These are phyloP conservation scores for Chanos chanos DNA, from an alignment of 2,797 vertebrate species.

Conservation along the genomic window DNA sequence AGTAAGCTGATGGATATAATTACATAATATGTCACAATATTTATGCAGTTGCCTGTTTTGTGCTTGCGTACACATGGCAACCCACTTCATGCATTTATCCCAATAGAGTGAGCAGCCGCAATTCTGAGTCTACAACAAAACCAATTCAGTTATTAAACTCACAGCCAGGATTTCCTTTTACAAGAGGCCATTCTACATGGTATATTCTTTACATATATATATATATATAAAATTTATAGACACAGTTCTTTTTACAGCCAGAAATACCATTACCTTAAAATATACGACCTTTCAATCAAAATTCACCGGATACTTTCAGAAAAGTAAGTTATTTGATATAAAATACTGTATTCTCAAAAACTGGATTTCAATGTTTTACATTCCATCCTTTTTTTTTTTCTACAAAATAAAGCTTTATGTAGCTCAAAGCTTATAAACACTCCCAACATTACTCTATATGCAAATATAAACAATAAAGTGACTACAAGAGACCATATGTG, in stretches of 20 bases:
- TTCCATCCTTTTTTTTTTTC: constrained; percentile 64
- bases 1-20: constrained; percentile 84
- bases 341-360: constrained; percentile 78
- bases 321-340: constrained; percentile 79
- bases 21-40: constrained; percentile 76
- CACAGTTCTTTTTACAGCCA: constrained; percentile 86
- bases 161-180: constrained; percentile 39
- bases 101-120: constrained; percentile 59
- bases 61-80: constrained; percentile 35
- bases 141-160: constrained; percentile 45
- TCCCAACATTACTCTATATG: constrained; percentile 60
- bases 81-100: constrained; percentile 47
- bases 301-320: constrained; percentile 72
- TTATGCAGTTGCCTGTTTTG: constrained; percentile 59
- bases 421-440: constrained; percentile 74
- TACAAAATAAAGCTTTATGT: constrained; percentile 81
- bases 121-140: constrained; percentile 47
- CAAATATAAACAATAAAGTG: constrained; percentile 79
- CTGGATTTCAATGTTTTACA: constrained; percentile 65
- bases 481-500: constrained; percentile 66
- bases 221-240: constrained; percentile 79
- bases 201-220: constrained; percentile 64
- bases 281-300: constrained; percentile 74
- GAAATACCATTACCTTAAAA: constrained; percentile 87
- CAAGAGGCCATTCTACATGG: constrained; percentile 62